Conservation (phyloP, 2,888 invertebrate species). For the Philereme vetulata region DNA sequence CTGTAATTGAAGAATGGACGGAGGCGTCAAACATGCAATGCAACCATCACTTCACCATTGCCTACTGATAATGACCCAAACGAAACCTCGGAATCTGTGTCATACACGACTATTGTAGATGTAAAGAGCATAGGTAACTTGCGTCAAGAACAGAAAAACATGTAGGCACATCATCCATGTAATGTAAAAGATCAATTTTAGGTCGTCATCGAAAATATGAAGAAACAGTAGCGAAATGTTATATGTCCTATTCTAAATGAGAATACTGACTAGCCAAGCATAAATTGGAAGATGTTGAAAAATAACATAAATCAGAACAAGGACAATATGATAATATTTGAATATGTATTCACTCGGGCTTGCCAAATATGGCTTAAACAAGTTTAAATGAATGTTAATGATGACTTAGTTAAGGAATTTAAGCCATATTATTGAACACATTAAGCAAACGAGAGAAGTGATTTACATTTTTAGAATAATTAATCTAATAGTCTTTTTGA, state of each 20-base stretch:
- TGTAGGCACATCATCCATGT: too few species aligned
- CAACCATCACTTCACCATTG: constrained; percentile 32
- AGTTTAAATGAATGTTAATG: neutral
- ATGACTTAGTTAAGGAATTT: neutral
- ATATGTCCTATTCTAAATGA: too few species aligned
- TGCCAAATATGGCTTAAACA: neutral
- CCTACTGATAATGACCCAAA: constrained; percentile 32
- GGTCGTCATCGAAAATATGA: neutral
- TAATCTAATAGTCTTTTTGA: too few species aligned
- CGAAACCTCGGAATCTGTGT: constrained; percentile 20
- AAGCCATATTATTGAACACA: neutral
- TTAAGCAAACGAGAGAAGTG: neutral
- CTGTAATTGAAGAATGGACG: constrained; percentile 20
- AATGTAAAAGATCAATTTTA: too few species aligned
- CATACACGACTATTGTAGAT: constrained; percentile 15
- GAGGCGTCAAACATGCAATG: constrained; percentile 28
- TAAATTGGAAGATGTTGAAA: neutral
- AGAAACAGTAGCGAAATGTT: too few species aligned
- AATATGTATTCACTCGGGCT: neutral
- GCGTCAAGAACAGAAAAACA: too few species aligned
- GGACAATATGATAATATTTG: neutral
- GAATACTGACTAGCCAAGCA: too few species aligned
- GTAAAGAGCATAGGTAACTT: neutral
- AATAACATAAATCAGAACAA: neutral
- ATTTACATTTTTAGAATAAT: too few species aligned